Evolutionary conservation across 1,140 invertebrate species (phyloP).

Genomic region (Ceratitis capitata): DNA sequence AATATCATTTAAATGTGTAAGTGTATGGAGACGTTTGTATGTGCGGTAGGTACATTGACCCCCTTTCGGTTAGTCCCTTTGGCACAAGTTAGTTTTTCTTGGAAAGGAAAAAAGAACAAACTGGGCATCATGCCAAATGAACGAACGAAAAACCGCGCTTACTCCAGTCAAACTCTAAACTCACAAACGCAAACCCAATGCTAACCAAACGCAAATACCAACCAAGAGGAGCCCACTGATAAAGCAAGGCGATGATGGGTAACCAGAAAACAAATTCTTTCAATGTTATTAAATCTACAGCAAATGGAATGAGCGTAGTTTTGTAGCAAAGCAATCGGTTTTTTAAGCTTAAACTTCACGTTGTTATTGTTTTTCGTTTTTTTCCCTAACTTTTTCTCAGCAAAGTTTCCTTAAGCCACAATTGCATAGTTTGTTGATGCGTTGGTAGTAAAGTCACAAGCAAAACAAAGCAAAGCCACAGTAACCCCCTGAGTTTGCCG

Average conservation of each 20-base stretch:
- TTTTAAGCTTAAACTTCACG: background rate
- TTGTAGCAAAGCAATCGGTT: constrained; percentile 29
- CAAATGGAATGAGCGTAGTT: background rate
- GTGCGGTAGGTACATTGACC: constrained; percentile 1
- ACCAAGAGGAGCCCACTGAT: background rate
- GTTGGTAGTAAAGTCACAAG: background rate
- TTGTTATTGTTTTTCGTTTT: background rate
- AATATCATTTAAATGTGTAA: background rate
- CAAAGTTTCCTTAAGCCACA: constrained; percentile 31
- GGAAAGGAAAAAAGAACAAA: too few species aligned
- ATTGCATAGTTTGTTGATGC: constrained; percentile 19
- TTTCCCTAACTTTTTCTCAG: background rate
- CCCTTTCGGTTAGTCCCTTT: background rate
- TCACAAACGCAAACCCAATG: background rate
- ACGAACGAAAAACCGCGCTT: constrained; percentile 8
- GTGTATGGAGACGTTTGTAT: background rate
- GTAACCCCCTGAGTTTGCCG: background rate
- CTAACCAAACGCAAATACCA: background rate
- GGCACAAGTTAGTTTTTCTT: background rate
- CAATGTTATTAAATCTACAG: constrained; percentile 14
- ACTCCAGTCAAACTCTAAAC: background rate
- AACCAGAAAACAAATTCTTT: constrained; percentile 34
- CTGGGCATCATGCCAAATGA: constrained; percentile 10
- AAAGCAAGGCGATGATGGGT: constrained; percentile 9
- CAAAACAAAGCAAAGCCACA: background rate